Base-by-base conservation (phyloP, 1,140 invertebrate genomes). In the Orchestia grillus region DNA sequence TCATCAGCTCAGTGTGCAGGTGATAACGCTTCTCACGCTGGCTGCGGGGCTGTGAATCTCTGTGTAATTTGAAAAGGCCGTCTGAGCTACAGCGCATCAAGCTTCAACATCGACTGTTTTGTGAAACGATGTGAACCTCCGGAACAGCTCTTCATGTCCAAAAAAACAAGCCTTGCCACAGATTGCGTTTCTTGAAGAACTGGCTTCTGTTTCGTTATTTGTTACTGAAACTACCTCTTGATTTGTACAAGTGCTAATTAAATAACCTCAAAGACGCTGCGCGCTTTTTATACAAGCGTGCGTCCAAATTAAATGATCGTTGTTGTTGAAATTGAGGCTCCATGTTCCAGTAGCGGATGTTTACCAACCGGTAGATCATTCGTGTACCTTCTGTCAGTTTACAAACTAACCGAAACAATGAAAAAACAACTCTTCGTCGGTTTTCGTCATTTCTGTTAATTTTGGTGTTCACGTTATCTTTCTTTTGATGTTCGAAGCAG, bases 11-110 rank as follows among this genome's bases (percentile, higher is more conserved):
- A 94, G 43, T 45, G 43, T 19, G 6, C 3, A 44, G 43, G 92
- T 94, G 92, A 94, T 94, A 94, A 94, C 92, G 44, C 36, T 40
- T 94, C 40, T 94, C 92, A 45, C 44, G 92, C 43, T 44, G 44
- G 6, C 92, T 44, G 11, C 36, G 15, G 28, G 28, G 42, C 42
- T 90, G 88, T 41, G 41, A 41, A 90, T 3, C 3, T 4, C 43
- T 90, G 36, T 90, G 88, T 90, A 19, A 77, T 77, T 77, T 77
- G 15, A 77, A 77, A 77, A 3, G 36, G 3, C 62, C 36, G 36
- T 23, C 28, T 77, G 1, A 3, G 62, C 11, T 77, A 36, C 62
- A 36, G 15, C 36, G 62, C 28, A 77, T 77, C 28, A 3, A 8
- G 28, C 62, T 77, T 36, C 11, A 3, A 36, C 62, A 77, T 77